Percentiles rank a stretch among this genome's conserved stretches.
These are phyloP conservation scores for Gastrophysa polygoni DNA, from an alignment of 2,888 invertebrate species.

Conservation along the genomic window DNA sequence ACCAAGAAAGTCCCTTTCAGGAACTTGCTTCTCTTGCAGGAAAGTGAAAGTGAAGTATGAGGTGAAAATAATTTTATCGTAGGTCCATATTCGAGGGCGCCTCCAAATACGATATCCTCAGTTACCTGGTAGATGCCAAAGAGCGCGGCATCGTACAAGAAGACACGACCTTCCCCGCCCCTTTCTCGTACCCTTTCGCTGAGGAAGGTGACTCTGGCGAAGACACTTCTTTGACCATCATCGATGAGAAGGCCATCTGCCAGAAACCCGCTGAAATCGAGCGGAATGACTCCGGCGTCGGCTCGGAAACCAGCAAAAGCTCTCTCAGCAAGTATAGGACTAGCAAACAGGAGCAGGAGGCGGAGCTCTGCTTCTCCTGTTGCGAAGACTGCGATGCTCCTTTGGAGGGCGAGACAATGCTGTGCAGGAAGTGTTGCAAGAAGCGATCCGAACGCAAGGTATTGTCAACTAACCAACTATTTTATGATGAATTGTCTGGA, in stretches of 20 bases:
- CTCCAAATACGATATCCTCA: constrained; percentile 88
- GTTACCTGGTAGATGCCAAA: constrained; percentile 86
- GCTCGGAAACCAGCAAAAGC: constrained; percentile 89
- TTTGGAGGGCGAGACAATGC: constrained; percentile 75
- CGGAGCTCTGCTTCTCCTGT: constrained; percentile 61
- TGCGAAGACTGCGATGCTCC: constrained; percentile 86
- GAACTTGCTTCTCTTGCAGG: too few species aligned
- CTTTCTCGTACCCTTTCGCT: constrained; percentile 61
- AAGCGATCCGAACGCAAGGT: constrained; percentile 89
- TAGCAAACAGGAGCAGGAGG: too few species aligned
- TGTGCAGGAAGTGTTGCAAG: constrained; percentile 88
- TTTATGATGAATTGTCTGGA: too few species aligned
- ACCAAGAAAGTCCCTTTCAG: too few species aligned
- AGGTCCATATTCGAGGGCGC: constrained; percentile 79
- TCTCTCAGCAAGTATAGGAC: constrained; percentile 76
- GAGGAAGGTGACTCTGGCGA: constrained; percentile 77
- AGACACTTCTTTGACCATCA: constrained; percentile 74
- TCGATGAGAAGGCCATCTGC: constrained; percentile 63
- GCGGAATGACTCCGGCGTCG: constrained; percentile 91
- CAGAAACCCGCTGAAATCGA: constrained; percentile 80
- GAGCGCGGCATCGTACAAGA: constrained; percentile 74
- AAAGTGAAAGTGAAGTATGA: too few species aligned
- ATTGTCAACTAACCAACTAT: too few species aligned
- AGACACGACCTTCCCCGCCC: constrained; percentile 69
- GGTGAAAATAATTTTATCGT: constrained; percentile 29